Evolutionary conservation across 2,797 vertebrate species (phyloP).

Genomic region (Apogon hyalosoma): DNA sequence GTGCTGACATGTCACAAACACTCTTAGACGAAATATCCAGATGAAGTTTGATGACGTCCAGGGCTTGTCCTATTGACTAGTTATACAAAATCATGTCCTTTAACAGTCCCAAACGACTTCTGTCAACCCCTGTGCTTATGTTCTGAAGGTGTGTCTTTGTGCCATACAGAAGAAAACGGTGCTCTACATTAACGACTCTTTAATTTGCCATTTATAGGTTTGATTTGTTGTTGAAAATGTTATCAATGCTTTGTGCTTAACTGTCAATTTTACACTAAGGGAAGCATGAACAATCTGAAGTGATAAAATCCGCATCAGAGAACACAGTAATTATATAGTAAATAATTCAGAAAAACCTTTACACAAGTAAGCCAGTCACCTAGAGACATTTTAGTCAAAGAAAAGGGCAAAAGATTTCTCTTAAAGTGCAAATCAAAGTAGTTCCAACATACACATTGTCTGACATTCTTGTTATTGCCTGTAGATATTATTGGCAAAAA

Average conservation of each 20-base stretch:
- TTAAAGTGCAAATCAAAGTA: conserved; percentile 83
- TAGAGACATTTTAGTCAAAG: conserved; percentile 61
- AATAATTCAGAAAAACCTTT: conserved; percentile 41
- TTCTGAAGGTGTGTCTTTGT: conserved; percentile 54
- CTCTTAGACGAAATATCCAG: conserved; percentile 15
- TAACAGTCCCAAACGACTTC: conserved; percentile 27
- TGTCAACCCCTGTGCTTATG: conserved; percentile 51
- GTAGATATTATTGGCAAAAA: conserved; percentile 66
- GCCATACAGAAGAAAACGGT: conserved; percentile 52
- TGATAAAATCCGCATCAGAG: conserved; percentile 44
- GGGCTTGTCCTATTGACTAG: conserved; percentile 26
- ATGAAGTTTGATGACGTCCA: conserved; percentile 45
- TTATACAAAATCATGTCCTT: conserved; percentile 22
- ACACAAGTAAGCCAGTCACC: conserved; percentile 45
- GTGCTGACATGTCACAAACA: conserved; percentile 36
- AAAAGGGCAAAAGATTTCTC: conserved; percentile 57
- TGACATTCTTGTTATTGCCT: conserved; percentile 80
- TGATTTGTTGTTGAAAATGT: conserved; percentile 51
- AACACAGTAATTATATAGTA: conserved; percentile 36
- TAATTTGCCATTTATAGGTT: conserved; percentile 26
- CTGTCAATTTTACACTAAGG: conserved; percentile 39
- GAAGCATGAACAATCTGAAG: conserved; percentile 49
- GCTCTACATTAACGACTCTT: conserved; percentile 49
- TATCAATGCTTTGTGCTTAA: conserved; percentile 63
- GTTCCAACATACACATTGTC: conserved; percentile 78